Percentiles rank a stretch among this genome's conserved stretches.
Evolutionary conservation across 2,797 vertebrate genomes (phyloP).

Genomic region (Alcedo quadribrachys): DNA sequence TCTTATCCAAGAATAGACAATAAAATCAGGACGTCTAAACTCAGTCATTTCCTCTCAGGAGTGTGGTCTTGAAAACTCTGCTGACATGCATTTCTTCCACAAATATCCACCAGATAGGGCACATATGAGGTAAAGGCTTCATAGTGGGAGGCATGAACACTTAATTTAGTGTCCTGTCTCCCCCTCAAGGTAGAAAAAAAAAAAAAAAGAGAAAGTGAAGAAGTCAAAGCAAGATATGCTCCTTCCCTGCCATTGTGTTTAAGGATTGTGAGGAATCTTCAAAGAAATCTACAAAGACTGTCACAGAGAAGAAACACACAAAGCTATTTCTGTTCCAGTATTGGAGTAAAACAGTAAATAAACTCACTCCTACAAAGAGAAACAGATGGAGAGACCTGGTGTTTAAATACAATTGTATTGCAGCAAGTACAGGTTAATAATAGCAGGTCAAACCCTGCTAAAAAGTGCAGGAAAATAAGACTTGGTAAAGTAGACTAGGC

Average conservation of each 20-base stretch:
- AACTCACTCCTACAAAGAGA: not conserved
- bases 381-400: not conserved
- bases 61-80: not conserved
- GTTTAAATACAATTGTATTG: not conserved
- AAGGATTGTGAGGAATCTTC: not conserved
- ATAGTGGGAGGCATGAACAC: not conserved
- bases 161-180: not conserved
- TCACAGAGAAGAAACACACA: not conserved
- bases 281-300: not conserved
- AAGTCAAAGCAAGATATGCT: not conserved
- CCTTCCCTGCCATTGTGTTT: not conserved
- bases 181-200: not conserved
- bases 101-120: not conserved
- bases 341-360: not conserved
- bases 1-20: not conserved
- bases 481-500: not conserved
- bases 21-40: not conserved
- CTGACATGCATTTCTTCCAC: not conserved
- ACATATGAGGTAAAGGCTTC: not conserved
- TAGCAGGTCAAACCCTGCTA: not conserved
- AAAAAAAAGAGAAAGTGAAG: not conserved
- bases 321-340: not conserved
- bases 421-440: not conserved
- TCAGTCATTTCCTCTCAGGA: not conserved
- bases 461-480: not conserved